Evolutionary conservation across 1,140 invertebrate genomes (phyloP).

Genomic region (Neotoxoptera formosana): DNA sequence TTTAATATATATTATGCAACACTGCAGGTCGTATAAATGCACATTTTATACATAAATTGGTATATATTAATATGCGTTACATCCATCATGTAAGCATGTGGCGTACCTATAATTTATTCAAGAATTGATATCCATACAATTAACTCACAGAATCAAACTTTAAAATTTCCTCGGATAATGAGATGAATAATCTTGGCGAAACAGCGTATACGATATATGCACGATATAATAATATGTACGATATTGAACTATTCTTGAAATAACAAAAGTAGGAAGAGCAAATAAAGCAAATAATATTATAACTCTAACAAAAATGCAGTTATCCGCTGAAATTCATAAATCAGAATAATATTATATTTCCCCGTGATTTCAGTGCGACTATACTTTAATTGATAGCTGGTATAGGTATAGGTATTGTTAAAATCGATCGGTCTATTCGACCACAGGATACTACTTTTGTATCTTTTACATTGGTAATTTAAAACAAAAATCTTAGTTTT

Average conservation of each 20-base stretch:
- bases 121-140: neutral
- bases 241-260: neutral
- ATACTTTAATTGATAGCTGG: neutral
- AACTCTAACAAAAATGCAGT: neutral
- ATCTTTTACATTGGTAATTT: neutral
- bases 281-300: neutral
- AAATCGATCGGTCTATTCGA: neutral
- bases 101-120: neutral
- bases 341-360: neutral
- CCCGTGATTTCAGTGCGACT: neutral
- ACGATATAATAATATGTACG: too few species aligned
- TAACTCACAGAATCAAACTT: neutral
- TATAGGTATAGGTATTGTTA: neutral
- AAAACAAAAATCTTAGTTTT: neutral
- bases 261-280: neutral
- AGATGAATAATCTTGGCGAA: neutral
- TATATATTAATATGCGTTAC: neutral
- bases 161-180: neutral
- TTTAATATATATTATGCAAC: neutral
- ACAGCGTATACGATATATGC: too few species aligned
- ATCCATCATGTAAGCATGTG: neutral
- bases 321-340: neutral
- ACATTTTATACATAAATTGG: neutral
- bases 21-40: neutral
- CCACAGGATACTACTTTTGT: neutral